phyloP scores from a whole-genome alignment of 2,113 vertebrate species.

The Isichthys henryi region DNA sequence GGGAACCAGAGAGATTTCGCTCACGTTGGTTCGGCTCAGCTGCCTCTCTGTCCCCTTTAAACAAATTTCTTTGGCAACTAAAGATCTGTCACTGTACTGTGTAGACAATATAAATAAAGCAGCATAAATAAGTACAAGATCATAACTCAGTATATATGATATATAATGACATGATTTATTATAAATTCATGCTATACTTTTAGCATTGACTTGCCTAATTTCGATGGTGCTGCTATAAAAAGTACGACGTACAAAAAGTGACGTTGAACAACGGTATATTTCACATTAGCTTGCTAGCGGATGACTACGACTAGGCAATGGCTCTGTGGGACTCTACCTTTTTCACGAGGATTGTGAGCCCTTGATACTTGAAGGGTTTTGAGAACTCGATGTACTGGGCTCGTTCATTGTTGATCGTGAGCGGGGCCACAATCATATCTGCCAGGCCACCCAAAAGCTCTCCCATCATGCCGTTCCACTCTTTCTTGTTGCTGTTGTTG shows the following conservation, averaged over 20 bases:
- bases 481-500: constrained; percentile 98
- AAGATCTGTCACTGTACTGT: not conserved
- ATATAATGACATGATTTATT: not conserved
- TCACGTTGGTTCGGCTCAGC: not conserved
- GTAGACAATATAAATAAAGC: not conserved
- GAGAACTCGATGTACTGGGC: constrained; percentile 98
- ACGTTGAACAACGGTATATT: not conserved
- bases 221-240: not conserved
- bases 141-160: not conserved
- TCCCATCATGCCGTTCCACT: constrained; percentile 99
- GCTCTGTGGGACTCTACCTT: constrained; percentile 66
- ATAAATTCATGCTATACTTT: not conserved
- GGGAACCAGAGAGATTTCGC: not conserved
- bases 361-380: constrained; percentile 97
- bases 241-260: not conserved
- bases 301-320: not conserved
- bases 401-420: constrained; percentile 95
- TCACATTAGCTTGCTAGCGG: not conserved
- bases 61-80: not conserved
- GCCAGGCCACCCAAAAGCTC: constrained; percentile 88
- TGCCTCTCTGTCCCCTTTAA: not conserved
- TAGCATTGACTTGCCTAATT: not conserved
- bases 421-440: constrained; percentile 93
- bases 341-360: constrained; percentile 95
- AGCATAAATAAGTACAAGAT: not conserved